phyloP scores from a whole-genome alignment of 1,140 invertebrate species.

The Daktulosphaira vitifoliae region DNA sequence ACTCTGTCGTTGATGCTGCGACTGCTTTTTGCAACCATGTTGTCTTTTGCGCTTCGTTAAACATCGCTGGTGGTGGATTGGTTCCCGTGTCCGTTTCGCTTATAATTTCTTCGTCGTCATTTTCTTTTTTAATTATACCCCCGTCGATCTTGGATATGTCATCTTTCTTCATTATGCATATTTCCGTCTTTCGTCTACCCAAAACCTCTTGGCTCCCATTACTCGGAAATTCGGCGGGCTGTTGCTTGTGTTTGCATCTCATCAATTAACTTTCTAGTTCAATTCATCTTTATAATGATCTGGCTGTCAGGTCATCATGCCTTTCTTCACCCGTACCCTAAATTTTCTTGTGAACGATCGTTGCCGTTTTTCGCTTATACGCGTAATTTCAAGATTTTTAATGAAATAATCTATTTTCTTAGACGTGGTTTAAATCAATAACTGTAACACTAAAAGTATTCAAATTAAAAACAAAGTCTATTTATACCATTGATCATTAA shows the following conservation, averaged over 20 bases:
- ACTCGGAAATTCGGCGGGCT: too few species aligned
- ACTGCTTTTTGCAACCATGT: neutral
- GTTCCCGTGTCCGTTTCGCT: slow-evolving; percentile 19
- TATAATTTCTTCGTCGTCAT: slow-evolving; percentile 22
- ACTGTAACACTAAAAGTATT: too few species aligned
- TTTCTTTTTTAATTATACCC: slow-evolving; percentile 24
- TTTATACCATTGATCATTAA: too few species aligned
- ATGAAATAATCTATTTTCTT: too few species aligned
- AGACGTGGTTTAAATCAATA: too few species aligned
- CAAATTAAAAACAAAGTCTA: too few species aligned
- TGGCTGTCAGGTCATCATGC: slow-evolving; percentile 2
- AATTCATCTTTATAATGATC: slow-evolving; percentile 33
- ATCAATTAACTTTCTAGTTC: slow-evolving; percentile 33
- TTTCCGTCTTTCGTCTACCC: neutral
- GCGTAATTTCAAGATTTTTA: too few species aligned
- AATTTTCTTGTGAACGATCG: too few species aligned
- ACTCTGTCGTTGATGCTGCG: too few species aligned
- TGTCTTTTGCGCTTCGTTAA: slow-evolving; percentile 3
- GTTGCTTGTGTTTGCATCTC: neutral
- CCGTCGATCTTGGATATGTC: slow-evolving; percentile 5
- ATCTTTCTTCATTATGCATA: slow-evolving; percentile 27
- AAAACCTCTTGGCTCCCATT: neutral
- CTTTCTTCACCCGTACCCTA: too few species aligned
- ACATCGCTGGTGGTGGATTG: neutral
- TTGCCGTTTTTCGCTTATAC: too few species aligned